Percentiles rank a stretch among this genome's conserved stretches.
Conservation (phyloP, 1,140 invertebrate species). For the Lucilia sericata region DNA sequence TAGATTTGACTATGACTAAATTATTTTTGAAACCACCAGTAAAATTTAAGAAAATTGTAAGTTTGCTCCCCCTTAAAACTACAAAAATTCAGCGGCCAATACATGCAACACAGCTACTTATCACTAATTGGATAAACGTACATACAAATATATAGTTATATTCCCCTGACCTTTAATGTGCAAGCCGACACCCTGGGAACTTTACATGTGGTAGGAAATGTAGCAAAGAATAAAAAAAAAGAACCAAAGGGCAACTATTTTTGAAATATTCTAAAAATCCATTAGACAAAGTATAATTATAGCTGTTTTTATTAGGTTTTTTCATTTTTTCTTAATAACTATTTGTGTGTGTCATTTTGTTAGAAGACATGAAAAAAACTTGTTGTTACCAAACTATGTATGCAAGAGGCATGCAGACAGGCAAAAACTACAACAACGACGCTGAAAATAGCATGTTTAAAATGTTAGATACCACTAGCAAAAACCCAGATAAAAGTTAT, state of each 20-base stretch:
- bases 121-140: slow-evolving; percentile 28
- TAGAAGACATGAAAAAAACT: not conserved
- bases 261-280: not conserved
- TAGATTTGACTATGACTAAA: no score
- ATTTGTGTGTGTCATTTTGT: not conserved
- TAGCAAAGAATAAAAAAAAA: not conserved
- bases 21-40: no score
- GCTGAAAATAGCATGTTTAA: not conserved
- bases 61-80: no score
- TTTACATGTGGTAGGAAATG: not conserved
- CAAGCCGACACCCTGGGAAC: not conserved
- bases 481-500: not conserved
- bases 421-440: not conserved
- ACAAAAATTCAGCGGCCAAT: not conserved
- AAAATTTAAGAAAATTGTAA: no score
- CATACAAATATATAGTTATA: not conserved
- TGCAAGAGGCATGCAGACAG: not conserved
- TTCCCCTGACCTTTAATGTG: slow-evolving; percentile 30
- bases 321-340: not conserved
- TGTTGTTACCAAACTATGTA: not conserved
- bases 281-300: slow-evolving; percentile 21
- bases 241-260: not conserved
- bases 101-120: not conserved
- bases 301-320: not conserved
- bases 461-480: not conserved